Percentiles rank a stretch among this genome's conserved stretches.
These are phyloP conservation scores for Galeruca laticollis DNA, from an alignment of 2,888 invertebrate genomes.

Conservation along the genomic window DNA sequence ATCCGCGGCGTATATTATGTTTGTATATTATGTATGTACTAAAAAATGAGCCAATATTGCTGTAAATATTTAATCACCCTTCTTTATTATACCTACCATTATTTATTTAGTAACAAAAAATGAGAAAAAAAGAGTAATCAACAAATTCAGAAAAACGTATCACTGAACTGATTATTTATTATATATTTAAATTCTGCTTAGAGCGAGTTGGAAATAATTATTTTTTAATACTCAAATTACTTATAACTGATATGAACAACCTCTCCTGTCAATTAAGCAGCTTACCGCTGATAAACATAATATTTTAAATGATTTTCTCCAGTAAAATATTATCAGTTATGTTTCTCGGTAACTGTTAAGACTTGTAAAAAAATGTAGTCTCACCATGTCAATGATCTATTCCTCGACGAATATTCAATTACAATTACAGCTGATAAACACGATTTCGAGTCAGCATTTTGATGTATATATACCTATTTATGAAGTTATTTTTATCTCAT, in stretches of 20 bases:
- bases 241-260: too few species aligned
- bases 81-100: too few species aligned
- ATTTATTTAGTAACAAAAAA: too few species aligned
- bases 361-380: constrained; percentile 15
- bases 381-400: constrained; percentile 35
- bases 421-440: constrained; percentile 30
- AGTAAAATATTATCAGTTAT: constrained; percentile 15
- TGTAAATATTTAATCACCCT: too few species aligned
- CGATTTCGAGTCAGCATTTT: constrained; percentile 33
- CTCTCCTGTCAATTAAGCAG: neutral
- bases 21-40: too few species aligned
- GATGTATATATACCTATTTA: constrained; percentile 13
- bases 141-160: too few species aligned
- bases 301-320: constrained; percentile 12
- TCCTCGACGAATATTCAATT: constrained; percentile 21
- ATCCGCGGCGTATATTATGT: too few species aligned
- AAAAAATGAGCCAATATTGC: too few species aligned
- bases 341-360: constrained; percentile 9
- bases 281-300: neutral
- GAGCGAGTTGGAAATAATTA: neutral
- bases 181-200: too few species aligned
- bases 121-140: too few species aligned
- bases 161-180: too few species aligned
- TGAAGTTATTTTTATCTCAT: constrained; percentile 11
- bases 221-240: neutral